Base-by-base conservation (phyloP, 2,888 invertebrate genomes). In the Polyommatus iphigenia region DNA sequence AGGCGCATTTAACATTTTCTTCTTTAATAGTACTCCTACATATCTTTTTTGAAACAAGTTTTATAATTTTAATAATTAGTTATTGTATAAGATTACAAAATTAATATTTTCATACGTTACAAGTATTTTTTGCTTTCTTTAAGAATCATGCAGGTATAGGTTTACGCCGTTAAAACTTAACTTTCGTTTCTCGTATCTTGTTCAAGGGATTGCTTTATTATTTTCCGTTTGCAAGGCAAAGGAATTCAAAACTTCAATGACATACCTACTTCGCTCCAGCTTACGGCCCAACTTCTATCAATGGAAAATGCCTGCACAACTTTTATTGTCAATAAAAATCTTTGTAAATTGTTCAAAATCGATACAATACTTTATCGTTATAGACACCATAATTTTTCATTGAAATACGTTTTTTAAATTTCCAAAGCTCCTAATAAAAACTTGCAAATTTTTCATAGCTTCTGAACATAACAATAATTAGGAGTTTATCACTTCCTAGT, bases 241-340 rank as follows among this genome's bases (percentile, higher is more conserved):
- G 85, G 85, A 84, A 84, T 84, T 85, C 79, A 81, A 85, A 86
- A 85, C 85, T 86, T 85, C 89, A 89, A 90, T 90, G 89, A 88
- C 87, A 87, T 86, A 86, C 83, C 83, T 82, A 83, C 83, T 80
- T 79, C 82, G 82, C 81, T 82, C 82, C 83, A 83, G 83, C 85
- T 81, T 81, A 79, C 82, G 81, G 79, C 80, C 85, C 86, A 84
- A 85, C 85, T 85, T 85, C 85, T 84, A 85, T 89, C 88, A 91
- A 90, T 91, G 90, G 89, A 91, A 91, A 91, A 91, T 89, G 87
- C 88, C 87, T 88, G 85, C 83, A 83, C 85, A 91, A 91, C 89
- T 91, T 91, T 90, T 87, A 88, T 89, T 90, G 89, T 86, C 89
- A 90, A 90, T 81, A 81, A 81, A 83, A 83, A 82, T 83, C 82